phyloP scores from a whole-genome alignment of 2,888 invertebrate species.

The Amphipyra tragopoginis region DNA sequence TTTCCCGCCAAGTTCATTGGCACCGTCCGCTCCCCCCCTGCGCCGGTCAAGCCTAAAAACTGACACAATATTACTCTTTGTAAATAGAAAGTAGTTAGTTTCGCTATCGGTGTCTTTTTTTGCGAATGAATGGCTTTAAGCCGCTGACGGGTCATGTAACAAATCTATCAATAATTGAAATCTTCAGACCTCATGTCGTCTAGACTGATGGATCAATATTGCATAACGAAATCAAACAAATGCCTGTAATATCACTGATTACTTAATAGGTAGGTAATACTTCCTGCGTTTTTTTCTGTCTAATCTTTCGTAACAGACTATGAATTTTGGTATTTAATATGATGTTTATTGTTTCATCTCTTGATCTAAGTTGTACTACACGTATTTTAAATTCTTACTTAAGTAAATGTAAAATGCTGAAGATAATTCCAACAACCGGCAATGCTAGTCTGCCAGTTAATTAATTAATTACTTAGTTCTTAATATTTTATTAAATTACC shows the following conservation, averaged over 20 bases:
- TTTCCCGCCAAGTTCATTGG: constrained; percentile 88
- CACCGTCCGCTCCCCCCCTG: constrained; percentile 67
- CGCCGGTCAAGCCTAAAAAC: constrained; percentile 76
- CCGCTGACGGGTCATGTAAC: constrained; percentile 41
- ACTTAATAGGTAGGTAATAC: constrained; percentile 29
- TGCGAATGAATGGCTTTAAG: constrained; percentile 59
- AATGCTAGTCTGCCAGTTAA: constrained; percentile 1
- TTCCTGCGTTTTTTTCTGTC: constrained; percentile 27
- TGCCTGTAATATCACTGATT: constrained; percentile 26
- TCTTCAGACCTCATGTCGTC: constrained; percentile 48
- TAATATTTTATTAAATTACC: constrained; percentile 16
- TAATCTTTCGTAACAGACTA: constrained; percentile 20
- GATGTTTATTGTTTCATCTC: background rate
- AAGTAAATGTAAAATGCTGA: no score
- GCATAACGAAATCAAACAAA: constrained; percentile 42
- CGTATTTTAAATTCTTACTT: no score
- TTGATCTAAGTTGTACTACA: constrained; percentile 3
- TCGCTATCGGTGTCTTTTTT: constrained; percentile 77
- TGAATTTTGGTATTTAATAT: no score
- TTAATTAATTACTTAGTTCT: constrained; percentile 24
- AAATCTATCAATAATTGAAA: constrained; percentile 60
- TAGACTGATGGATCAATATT: constrained; percentile 47
- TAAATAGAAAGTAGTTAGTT: constrained; percentile 84
- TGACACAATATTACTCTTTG: constrained; percentile 78
- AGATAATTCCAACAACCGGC: no score